Conservation (phyloP, 2,888 invertebrate species). For the Cantharis nigra region DNA sequence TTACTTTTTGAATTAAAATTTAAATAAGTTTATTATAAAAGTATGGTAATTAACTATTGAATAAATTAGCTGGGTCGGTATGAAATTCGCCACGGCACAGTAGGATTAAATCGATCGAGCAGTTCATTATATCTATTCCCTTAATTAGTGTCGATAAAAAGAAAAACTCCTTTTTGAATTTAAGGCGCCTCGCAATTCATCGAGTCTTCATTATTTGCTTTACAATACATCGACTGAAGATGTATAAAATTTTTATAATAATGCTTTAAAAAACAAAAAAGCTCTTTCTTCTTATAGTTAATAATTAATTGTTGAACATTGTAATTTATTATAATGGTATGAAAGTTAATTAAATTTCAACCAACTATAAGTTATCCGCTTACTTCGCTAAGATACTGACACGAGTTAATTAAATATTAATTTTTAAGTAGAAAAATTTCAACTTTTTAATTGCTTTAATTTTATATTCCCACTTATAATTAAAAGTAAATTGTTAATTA, state of each 20-base stretch:
- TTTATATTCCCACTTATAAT: neutral
- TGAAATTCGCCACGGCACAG: constrained; percentile 51
- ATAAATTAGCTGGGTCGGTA: constrained; percentile 52
- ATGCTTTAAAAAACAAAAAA: neutral
- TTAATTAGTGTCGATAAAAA: constrained; percentile 49
- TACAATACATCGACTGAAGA: neutral
- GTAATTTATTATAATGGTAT: neutral
- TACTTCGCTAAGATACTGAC: neutral
- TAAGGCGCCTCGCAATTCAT: neutral
- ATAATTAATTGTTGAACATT: neutral
- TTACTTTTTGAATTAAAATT: constrained; percentile 29
- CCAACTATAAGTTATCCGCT: neutral
- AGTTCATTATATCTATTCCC: constrained; percentile 53
- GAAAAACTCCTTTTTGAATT: constrained; percentile 32
- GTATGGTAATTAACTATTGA: constrained; percentile 51
- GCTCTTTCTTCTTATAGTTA: neutral
- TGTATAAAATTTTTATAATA: neutral
- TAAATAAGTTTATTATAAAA: constrained; percentile 41
- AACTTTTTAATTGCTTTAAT: neutral
- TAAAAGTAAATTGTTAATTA: neutral
- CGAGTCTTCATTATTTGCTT: neutral
- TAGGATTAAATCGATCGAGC: constrained; percentile 54
- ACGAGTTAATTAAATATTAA: neutral
- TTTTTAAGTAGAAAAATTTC: neutral
- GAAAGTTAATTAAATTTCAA: neutral